Evolutionary conservation across 1,140 invertebrate genomes (phyloP).

Genomic region (Platorchestia sp.): DNA sequence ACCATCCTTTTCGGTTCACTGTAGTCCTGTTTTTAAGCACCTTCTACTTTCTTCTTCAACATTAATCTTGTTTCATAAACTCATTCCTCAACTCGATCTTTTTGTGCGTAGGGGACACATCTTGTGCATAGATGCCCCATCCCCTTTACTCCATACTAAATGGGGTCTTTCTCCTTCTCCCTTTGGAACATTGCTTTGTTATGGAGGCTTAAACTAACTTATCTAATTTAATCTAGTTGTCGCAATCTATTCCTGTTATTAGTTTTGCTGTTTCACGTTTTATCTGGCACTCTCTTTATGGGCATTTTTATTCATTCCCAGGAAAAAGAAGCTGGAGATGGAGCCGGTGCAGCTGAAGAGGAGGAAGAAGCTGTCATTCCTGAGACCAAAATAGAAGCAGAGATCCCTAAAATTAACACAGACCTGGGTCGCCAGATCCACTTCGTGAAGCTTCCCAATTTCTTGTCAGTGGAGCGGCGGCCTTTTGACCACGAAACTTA

Average conservation of each 20-base stretch:
- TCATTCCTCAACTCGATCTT: no score
- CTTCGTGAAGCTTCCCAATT: constrained; percentile 95
- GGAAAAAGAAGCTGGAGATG: neutral
- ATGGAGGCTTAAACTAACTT: neutral
- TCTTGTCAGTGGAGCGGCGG: constrained; percentile 90
- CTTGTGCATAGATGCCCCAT: no score
- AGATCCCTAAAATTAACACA: constrained; percentile 94
- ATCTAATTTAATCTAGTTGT: neutral
- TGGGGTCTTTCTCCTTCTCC: no score
- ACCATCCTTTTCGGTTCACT: no score
- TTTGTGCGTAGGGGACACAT: no score
- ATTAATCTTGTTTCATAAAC: no score
- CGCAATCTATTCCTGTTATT: neutral
- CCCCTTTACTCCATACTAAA: no score
- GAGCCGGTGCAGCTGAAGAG: constrained; percentile 13
- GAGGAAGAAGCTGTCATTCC: constrained; percentile 84
- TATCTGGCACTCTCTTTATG: neutral
- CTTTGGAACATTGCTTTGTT: no score
- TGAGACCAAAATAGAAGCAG: constrained; percentile 95
- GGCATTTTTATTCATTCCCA: neutral
- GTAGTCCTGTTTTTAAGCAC: no score
- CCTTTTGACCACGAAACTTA: constrained; percentile 96
- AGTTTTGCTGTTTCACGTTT: neutral
- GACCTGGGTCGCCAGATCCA: constrained; percentile 90
- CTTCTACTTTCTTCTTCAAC: no score